Percentiles rank a stretch among this genome's conserved stretches.
phyloP scores from a whole-genome alignment of 2,888 invertebrate genomes.

The Caenorhabditis sp. region DNA sequence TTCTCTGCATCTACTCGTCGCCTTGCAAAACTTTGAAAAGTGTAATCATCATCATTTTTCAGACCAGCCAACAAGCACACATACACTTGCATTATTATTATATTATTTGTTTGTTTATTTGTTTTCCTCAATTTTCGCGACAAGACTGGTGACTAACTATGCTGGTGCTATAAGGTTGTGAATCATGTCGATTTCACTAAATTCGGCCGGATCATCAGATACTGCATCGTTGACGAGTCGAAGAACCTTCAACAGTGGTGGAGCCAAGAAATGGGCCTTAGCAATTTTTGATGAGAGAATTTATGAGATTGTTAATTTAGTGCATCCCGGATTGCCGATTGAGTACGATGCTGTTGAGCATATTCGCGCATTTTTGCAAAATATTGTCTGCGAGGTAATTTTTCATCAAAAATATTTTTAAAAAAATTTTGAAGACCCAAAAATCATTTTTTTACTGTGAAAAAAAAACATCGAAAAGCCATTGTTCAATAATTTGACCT shows the following conservation, averaged over 20 bases:
- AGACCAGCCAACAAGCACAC: background rate
- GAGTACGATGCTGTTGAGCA: slow-evolving; percentile 61
- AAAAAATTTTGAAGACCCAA: too few species aligned
- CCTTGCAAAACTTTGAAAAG: background rate
- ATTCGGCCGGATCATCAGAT: slow-evolving; percentile 32
- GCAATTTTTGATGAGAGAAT: slow-evolving; percentile 40
- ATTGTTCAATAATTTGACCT: too few species aligned
- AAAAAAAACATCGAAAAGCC: too few species aligned
- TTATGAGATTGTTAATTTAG: slow-evolving; percentile 54
- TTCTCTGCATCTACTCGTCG: background rate
- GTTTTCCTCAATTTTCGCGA: slow-evolving; percentile 17
- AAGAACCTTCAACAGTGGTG: slow-evolving; percentile 10
- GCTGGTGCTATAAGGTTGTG: background rate
- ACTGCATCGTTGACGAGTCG: slow-evolving; percentile 38
- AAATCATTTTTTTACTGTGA: background rate
- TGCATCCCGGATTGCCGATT: slow-evolving; percentile 63
- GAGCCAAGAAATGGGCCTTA: slow-evolving; percentile 21
- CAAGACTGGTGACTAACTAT: background rate
- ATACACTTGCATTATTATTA: background rate
- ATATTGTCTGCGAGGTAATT: slow-evolving; percentile 50
- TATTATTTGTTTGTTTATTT: slow-evolving; percentile 15
- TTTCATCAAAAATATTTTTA: background rate
- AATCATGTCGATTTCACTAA: slow-evolving; percentile 33
- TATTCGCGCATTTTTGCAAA: slow-evolving; percentile 52
- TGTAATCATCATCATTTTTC: slow-evolving; percentile 30